phyloP scores from a whole-genome alignment of 2,888 invertebrate species.

The Gortyna flavago region DNA sequence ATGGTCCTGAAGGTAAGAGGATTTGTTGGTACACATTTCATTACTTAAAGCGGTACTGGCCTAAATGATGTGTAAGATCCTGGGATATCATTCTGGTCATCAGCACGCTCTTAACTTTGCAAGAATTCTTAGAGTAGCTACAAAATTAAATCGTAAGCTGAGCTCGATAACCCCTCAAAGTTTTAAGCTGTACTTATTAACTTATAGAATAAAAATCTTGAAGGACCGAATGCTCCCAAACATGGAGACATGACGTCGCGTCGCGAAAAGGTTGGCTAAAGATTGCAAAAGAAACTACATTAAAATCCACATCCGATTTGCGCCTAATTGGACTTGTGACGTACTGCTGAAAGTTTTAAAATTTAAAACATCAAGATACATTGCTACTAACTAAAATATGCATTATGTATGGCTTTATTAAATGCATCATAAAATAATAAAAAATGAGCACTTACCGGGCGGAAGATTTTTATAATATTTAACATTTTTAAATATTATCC shows the following conservation, averaged over 20 bases:
- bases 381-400: not conserved
- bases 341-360: not conserved
- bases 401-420: not conserved
- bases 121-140: not conserved
- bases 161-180: not conserved
- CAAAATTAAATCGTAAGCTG: not conserved
- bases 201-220: not conserved
- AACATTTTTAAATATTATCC: conserved; percentile 47
- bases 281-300: not conserved
- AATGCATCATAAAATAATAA: not conserved
- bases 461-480: conserved; percentile 62
- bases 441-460: conserved; percentile 63
- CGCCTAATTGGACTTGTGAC: not conserved
- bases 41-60: not conserved
- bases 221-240: not conserved
- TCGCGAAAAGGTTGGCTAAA: not conserved
- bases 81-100: not conserved
- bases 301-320: not conserved
- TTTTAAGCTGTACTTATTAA: not conserved
- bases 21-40: not conserved
- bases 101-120: not conserved
- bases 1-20: conserved; percentile 91
- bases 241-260: too few relatives aligned
- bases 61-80: not conserved
- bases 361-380: not conserved